Evolutionary conservation across 1,140 invertebrate genomes (phyloP).

Genomic region (Colletes gigas): DNA sequence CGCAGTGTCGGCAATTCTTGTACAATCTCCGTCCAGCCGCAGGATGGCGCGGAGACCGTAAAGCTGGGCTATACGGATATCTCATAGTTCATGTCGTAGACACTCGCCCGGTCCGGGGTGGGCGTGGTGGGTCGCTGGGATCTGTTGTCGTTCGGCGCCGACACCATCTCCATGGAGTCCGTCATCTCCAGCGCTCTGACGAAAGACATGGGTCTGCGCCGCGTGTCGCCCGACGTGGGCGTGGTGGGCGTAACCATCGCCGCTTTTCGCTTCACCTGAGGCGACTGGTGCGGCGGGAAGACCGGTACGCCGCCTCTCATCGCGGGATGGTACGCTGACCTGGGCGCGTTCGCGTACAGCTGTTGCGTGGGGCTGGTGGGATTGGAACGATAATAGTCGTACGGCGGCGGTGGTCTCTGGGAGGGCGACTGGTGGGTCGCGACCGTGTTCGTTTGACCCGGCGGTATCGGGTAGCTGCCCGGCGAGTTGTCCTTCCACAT

Average conservation of each 20-base stretch:
- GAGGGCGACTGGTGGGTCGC: constrained; percentile 71
- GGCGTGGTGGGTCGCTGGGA: constrained; percentile 82
- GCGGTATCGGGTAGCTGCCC: constrained; percentile 68
- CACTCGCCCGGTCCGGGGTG: constrained; percentile 91
- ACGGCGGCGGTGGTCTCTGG: constrained; percentile 74
- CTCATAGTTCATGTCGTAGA: constrained; percentile 98
- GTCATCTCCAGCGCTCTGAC: constrained; percentile 95
- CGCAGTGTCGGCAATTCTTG: constrained; percentile 59
- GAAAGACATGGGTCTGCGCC: constrained; percentile 93
- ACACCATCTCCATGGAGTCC: constrained; percentile 89
- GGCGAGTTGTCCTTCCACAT: constrained; percentile 91
- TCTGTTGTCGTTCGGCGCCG: constrained; percentile 72
- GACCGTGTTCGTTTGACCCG: constrained; percentile 53
- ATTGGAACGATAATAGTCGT: constrained; percentile 86
- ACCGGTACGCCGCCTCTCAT: constrained; percentile 85
- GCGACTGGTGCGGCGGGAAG: constrained; percentile 84
- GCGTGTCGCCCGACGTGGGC: constrained; percentile 77
- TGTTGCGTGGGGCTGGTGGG: constrained; percentile 89
- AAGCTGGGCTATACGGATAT: constrained; percentile 90
- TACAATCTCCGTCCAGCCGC: constrained; percentile 74
- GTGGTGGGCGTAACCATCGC: constrained; percentile 78
- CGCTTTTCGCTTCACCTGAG: constrained; percentile 85
- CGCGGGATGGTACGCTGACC: constrained; percentile 83
- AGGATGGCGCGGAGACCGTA: constrained; percentile 72
- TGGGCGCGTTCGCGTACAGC: constrained; percentile 71